phyloP scores from a whole-genome alignment of 92 coral and sea anemone genomes.

The Epizoanthus stellaris region DNA sequence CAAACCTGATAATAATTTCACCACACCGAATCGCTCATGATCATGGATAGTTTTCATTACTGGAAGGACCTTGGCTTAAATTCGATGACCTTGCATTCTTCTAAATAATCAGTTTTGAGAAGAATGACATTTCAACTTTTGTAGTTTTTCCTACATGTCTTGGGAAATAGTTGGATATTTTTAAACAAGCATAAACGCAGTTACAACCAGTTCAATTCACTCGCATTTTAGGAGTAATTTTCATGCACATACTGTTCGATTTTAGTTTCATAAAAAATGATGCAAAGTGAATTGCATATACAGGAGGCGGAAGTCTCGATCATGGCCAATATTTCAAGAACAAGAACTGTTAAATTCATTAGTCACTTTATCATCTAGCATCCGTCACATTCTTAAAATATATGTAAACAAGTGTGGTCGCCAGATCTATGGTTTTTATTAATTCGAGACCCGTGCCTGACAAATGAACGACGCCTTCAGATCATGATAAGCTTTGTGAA shows the following conservation, averaged over 20 bases:
- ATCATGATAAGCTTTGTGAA: not conserved
- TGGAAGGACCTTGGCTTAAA: slow-evolving; percentile 13
- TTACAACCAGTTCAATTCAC: too few relatives aligned
- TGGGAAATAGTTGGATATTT: not conserved
- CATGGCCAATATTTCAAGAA: not conserved
- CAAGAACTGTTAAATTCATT: slow-evolving; percentile 36
- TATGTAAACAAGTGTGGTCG: slow-evolving; percentile 9
- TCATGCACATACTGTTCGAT: too few relatives aligned
- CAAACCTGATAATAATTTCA: slow-evolving; percentile 13
- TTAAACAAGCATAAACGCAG: not conserved
- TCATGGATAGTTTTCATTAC: slow-evolving; percentile 8
- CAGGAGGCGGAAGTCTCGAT: not conserved
- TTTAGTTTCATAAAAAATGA: too few relatives aligned
- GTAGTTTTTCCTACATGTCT: not conserved
- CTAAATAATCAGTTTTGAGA: too few relatives aligned
- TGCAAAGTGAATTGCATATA: too few relatives aligned
- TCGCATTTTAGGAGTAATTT: too few relatives aligned
- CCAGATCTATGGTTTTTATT: not conserved
- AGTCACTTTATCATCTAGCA: not conserved
- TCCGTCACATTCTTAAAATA: slow-evolving; percentile 29
- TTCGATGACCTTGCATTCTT: slow-evolving; percentile 3
- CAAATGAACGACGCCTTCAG: not conserved
- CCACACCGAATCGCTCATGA: slow-evolving; percentile 18
- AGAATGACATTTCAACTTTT: not conserved
- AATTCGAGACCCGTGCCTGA: not conserved